These are phyloP conservation scores for Scaptomyza caliginosa DNA, from an alignment of 2,888 invertebrate species.

Conservation along the genomic window DNA sequence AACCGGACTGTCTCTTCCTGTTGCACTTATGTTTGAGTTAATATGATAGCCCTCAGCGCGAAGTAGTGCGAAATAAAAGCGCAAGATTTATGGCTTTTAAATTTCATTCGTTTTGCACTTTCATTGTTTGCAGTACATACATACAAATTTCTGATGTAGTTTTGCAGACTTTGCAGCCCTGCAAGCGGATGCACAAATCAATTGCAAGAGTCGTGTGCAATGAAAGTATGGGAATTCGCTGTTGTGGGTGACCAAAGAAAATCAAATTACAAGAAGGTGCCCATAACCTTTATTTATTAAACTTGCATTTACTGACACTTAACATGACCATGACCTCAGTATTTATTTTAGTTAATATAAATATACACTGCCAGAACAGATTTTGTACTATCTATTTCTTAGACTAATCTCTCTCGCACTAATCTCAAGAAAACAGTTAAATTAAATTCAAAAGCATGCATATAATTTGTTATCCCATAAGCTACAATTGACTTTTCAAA, in stretches of 20 bases:
- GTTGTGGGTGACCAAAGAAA: constrained; percentile 37
- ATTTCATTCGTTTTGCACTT: constrained; percentile 60
- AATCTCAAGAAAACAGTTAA: too few species aligned
- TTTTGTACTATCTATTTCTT: too few species aligned
- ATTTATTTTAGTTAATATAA: too few species aligned
- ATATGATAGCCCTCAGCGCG: constrained; percentile 64
- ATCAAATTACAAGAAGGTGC: constrained; percentile 56
- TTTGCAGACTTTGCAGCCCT: constrained; percentile 14
- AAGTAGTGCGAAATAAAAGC: constrained; percentile 49
- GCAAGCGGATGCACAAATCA: constrained; percentile 65
- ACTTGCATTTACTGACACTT: constrained; percentile 17
- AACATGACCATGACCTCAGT: constrained; percentile 41
- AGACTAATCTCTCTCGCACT: too few species aligned
- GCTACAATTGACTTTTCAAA: neutral
- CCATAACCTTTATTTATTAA: constrained; percentile 47
- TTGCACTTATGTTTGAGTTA: constrained; percentile 40
- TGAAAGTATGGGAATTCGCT: constrained; percentile 32
- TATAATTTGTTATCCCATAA: too few species aligned
- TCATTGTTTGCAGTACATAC: constrained; percentile 37
- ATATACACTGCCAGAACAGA: constrained; percentile 12
- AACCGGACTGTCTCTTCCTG: constrained; percentile 46
- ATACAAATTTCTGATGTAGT: neutral
- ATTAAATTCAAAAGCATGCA: too few species aligned
- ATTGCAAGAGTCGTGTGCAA: constrained; percentile 32
- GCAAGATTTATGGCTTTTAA: constrained; percentile 72